Conservation (phyloP, 2,888 invertebrate species). For the Hecatera dysodea region DNA sequence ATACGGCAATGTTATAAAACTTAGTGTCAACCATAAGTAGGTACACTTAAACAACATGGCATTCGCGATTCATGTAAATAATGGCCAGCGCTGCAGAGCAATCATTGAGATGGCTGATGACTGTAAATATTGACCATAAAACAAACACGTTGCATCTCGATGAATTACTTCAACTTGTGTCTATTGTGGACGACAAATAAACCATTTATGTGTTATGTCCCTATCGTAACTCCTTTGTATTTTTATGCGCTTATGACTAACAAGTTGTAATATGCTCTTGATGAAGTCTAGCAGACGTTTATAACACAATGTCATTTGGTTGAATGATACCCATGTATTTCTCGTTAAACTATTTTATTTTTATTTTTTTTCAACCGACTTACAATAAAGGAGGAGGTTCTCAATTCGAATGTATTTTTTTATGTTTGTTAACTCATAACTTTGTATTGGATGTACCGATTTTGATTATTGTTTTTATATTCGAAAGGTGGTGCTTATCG, state of each 20-base stretch:
- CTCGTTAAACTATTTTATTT: too few relatives aligned
- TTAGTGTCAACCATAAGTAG: conserved; percentile 15
- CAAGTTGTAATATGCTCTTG: conserved; percentile 3
- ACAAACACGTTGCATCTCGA: conserved; percentile 40
- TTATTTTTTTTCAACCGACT: too few relatives aligned
- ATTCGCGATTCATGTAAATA: conserved; percentile 30
- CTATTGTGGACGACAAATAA: conserved; percentile 46
- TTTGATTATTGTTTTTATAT: too few relatives aligned
- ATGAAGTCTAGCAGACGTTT: background rate
- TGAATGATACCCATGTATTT: background rate
- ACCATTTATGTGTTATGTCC: background rate
- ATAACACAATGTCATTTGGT: background rate
- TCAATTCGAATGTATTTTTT: too few relatives aligned
- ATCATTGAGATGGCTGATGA: conserved; percentile 48
- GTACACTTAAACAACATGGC: conserved; percentile 1
- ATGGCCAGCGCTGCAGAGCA: conserved; percentile 22
- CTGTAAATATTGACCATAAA: conserved; percentile 52
- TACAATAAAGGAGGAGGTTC: too few relatives aligned
- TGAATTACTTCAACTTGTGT: conserved; percentile 35
- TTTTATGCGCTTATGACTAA: conserved; percentile 4
- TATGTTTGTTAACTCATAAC: too few relatives aligned
- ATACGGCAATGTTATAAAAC: conserved; percentile 17
- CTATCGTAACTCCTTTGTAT: conserved; percentile 19
- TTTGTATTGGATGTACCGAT: too few relatives aligned
- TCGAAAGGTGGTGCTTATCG: too few relatives aligned